Evolutionary conservation across 2,888 invertebrate genomes (phyloP), one percentile per base, ranked within the genome.

Genomic region (Andrena hattorfiana): DNA sequence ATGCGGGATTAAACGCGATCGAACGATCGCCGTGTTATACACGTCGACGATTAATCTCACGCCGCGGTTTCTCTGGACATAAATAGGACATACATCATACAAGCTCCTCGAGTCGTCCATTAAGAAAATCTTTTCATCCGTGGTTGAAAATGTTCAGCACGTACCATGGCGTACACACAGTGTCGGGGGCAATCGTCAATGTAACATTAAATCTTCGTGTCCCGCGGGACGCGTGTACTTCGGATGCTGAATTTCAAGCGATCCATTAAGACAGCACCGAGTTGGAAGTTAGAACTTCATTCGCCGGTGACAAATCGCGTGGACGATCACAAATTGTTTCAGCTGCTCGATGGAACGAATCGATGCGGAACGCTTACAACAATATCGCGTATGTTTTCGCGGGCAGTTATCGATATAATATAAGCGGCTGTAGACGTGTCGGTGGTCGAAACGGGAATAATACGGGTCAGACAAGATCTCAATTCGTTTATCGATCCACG

Each of bases 291-390:
- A 69, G 56, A 66, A 70, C 66, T 70, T 70, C 30, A 70, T 73
- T 77, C 51, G 26, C 2, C 78, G 63, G 30, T 79, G 83, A 80
- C 83, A 84, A 75, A 83, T 84, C 72, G 71, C 30, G n/a, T 2
- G 20, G 71, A 73, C 75, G 75, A 75, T 72, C 75, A 51, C 71
- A 75, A 77, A 75, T 74, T 77, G 73, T 83, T 67, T 56, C 67
- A n/a, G 7, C 35, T 23, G 64, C 66, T 28, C 32, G 71, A 48
- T 32, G 48, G 42, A 48, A 42, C 13, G 74, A 83, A 84, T 51
- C 79, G 84, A 76, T 63, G 84, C 79, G 84, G 84, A 79, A 84
- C 84, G 84, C 63, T 56, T 51, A 78, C 84, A 83, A 83, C 78
- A 60, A 83, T 78, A 84, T 83, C 84, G n/a, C 6, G 69, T 60